Evolutionary conservation across 2,113 vertebrate species (phyloP).

Genomic region (cattle (Bos taurus)): ARS-UCD2.0 NC_037328.1:98353501-98354000

Average conservation of each 20-base stretch:
- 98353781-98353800: background rate
- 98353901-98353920: background rate
- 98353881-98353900: background rate
- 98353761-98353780: background rate
- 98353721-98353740: rapidly evolving
- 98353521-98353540: rapidly evolving
- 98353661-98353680: background rate
- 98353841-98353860: background rate
- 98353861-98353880: background rate
- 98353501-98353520: background rate
- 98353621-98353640: background rate
- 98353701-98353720: background rate
- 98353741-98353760: background rate
- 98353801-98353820: background rate
- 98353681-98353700: background rate
- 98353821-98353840: background rate
- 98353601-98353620: background rate
- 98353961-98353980: background rate
- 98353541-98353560: background rate
- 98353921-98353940: background rate
- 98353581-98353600: background rate
- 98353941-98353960: background rate
- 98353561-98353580: background rate
- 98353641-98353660: background rate
- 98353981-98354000: background rate